A percentile compares a stretch with the other conserved stretches of the same genome.
Conservation (phyloP, 2,888 invertebrate genomes). For the Cephus pulcher region DNA sequence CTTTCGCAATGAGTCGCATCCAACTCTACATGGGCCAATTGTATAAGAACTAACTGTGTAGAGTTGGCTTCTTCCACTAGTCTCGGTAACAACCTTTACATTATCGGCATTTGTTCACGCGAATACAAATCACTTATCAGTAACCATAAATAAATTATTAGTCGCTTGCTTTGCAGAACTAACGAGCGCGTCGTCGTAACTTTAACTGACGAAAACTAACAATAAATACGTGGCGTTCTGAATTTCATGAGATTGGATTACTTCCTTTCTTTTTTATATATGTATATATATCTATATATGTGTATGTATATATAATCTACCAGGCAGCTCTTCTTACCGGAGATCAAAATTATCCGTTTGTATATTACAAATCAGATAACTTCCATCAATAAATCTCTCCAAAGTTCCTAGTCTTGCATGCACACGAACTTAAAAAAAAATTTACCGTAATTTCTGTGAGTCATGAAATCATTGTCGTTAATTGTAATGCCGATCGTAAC, state of each 20-base stretch:
- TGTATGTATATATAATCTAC: not conserved
- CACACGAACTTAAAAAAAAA: not conserved
- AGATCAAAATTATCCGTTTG: not conserved
- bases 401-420: not conserved
- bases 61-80: too few species aligned
- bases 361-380: not conserved
- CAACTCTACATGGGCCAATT: too few species aligned
- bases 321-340: not conserved
- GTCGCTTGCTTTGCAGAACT: not conserved
- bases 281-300: not conserved
- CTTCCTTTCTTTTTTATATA: constrained; percentile 1
- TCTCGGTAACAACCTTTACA: not conserved
- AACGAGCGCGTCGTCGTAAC: not conserved
- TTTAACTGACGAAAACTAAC: constrained; percentile 2
- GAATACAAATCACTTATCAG: not conserved
- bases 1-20: not conserved
- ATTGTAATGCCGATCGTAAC: not conserved
- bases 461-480: not conserved
- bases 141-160: constrained; percentile 3
- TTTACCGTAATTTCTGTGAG: not conserved
- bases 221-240: constrained; percentile 3
- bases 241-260: not conserved
- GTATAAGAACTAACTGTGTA: too few species aligned
- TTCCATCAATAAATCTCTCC: not conserved
- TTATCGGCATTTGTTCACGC: not conserved